Conservation (phyloP, 2,113 vertebrate genomes). For the Chlamydotis undulata region DNA sequence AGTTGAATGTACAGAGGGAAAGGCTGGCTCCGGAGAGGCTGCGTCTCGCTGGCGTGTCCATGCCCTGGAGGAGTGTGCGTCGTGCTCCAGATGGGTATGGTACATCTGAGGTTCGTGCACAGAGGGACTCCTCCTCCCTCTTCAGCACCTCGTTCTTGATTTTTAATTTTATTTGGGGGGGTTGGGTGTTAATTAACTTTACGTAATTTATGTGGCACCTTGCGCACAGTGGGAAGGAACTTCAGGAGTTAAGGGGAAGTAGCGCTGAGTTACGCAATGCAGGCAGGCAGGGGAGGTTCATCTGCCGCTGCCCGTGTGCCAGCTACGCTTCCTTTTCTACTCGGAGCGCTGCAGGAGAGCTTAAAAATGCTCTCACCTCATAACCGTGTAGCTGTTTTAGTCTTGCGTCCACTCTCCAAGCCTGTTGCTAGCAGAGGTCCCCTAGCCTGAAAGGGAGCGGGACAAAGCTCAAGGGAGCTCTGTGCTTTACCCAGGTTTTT, state of each 20-base stretch:
- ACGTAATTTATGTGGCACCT: neutral
- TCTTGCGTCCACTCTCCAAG: neutral
- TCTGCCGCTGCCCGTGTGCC: neutral
- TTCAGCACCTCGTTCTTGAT: neutral
- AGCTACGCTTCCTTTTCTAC: neutral
- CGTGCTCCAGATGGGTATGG: neutral
- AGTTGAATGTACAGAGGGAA: slow-evolving; percentile 40
- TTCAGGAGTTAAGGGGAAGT: neutral
- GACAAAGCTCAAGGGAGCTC: neutral
- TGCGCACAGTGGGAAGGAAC: neutral
- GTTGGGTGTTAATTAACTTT: neutral
- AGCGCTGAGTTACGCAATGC: neutral
- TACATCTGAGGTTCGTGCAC: neutral
- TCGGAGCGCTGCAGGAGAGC: neutral
- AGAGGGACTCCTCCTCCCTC: neutral
- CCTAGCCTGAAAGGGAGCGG: neutral
- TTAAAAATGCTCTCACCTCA: neutral
- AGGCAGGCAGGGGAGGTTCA: neutral
- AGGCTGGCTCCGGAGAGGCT: neutral
- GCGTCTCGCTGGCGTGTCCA: accelerated
- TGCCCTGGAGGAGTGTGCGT: neutral
- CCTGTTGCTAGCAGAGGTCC: neutral
- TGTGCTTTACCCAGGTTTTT: neutral
- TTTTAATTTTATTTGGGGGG: neutral
- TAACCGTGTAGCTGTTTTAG: neutral